These are phyloP conservation scores for Lingula anatina DNA, from an alignment of 2,888 invertebrate genomes.

Conservation along the genomic window DNA sequence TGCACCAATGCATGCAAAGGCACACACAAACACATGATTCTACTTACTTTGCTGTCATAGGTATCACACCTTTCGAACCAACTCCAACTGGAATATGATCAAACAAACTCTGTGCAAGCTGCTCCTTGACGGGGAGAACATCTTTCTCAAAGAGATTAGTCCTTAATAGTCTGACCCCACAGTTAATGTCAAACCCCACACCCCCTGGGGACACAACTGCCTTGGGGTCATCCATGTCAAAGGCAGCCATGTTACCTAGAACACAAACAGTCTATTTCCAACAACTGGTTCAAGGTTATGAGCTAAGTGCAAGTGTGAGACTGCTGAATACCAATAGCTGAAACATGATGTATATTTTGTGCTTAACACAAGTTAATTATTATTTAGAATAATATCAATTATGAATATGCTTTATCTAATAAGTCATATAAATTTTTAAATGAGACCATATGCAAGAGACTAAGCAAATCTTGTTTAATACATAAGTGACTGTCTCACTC, in stretches of 20 bases:
- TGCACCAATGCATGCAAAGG: too few species aligned
- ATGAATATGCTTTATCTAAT: too few species aligned
- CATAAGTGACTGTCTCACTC: slow-evolving; percentile 31
- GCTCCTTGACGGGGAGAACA: slow-evolving; percentile 88
- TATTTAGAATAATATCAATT: too few species aligned
- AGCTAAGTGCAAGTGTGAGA: too few species aligned
- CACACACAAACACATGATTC: too few species aligned
- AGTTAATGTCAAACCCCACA: slow-evolving; percentile 99
- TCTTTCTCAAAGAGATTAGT: slow-evolving; percentile 93
- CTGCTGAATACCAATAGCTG: too few species aligned
- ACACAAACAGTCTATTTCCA: not conserved
- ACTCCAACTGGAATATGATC: slow-evolving; percentile 99
- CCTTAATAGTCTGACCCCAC: slow-evolving; percentile 89
- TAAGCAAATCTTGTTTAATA: too few species aligned
- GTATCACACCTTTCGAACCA: slow-evolving; percentile 97
- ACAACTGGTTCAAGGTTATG: too few species aligned
- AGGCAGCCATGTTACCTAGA: slow-evolving; percentile 96
- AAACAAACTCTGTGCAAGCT: slow-evolving; percentile 92
- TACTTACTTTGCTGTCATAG: slow-evolving; percentile 77
- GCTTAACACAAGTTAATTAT: too few species aligned
- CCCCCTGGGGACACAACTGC: slow-evolving; percentile 95
- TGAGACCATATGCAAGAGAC: too few species aligned
- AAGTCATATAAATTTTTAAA: too few species aligned
- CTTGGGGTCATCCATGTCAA: slow-evolving; percentile 85
- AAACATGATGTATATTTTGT: too few species aligned